These are phyloP conservation scores for Pelobates fuscus DNA, from an alignment of 2,113 vertebrate species.

Conservation along the genomic window DNA sequence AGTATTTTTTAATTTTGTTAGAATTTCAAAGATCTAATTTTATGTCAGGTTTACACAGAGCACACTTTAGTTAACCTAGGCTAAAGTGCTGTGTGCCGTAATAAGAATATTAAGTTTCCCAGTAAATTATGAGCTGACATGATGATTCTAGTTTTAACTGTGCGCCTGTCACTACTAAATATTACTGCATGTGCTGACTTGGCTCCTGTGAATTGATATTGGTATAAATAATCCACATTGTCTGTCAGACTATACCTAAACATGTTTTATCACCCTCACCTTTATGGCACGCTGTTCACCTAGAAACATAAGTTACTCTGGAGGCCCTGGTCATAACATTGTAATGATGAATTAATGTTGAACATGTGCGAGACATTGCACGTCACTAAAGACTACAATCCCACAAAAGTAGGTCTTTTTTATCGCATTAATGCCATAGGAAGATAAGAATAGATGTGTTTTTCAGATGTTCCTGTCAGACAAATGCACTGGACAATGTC, in stretches of 20 bases:
- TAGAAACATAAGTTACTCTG: background rate
- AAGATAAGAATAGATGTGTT: background rate
- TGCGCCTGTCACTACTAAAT: conserved; percentile 6
- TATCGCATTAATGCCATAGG: background rate
- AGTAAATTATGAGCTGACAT: conserved; percentile 3
- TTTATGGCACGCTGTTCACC: background rate
- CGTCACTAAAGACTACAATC: background rate
- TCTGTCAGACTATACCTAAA: background rate
- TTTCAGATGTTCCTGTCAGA: background rate
- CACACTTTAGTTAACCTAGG: background rate
- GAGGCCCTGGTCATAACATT: background rate
- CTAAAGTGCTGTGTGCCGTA: background rate
- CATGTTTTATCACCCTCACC: conserved; percentile 4
- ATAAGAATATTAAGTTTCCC: background rate
- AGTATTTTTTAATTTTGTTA: no score
- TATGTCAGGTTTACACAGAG: background rate
- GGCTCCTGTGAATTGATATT: background rate
- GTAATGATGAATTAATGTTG: background rate
- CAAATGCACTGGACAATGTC: background rate
- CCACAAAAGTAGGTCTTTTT: background rate
- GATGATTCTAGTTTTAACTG: background rate
- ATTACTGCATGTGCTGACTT: conserved; percentile 6
- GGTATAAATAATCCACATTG: conserved; percentile 2
- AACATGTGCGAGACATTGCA: background rate
- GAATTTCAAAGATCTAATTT: no score